A percentile compares a stretch with the other conserved stretches of the same genome.
These are phyloP conservation scores for Neotoxoptera formosana DNA, from an alignment of 1,140 invertebrate genomes.

Conservation along the genomic window DNA sequence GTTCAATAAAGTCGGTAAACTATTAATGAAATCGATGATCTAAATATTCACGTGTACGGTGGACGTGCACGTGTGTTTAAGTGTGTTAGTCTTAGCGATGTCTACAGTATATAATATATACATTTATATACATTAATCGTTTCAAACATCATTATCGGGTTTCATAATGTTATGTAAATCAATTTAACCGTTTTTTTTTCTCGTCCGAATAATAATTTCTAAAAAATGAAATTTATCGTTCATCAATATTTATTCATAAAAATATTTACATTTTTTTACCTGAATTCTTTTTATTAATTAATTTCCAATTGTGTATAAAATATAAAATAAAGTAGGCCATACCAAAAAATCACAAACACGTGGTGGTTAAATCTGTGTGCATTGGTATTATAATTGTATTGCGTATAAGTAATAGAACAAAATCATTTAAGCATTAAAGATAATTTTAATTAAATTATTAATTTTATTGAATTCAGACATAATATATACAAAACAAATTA, in stretches of 20 bases:
- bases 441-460: background rate
- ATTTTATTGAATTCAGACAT: background rate
- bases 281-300: background rate
- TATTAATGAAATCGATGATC: conserved; percentile 16
- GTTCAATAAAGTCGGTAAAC: conserved; percentile 9
- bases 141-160: background rate
- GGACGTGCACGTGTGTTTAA: conserved; percentile 7
- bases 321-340: background rate
- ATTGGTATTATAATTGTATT: background rate
- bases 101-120: background rate
- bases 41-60: background rate
- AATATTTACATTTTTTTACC: background rate
- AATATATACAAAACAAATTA: background rate
- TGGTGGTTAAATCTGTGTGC: background rate
- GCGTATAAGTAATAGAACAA: background rate
- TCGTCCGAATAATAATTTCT: background rate
- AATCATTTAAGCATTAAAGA: background rate
- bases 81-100: background rate
- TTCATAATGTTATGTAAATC: background rate
- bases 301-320: background rate
- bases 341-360: too few relatives aligned
- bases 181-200: background rate
- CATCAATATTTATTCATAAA: too few relatives aligned
- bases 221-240: background rate
- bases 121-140: background rate